These are phyloP conservation scores for Meleagris gallopavo DNA, from an alignment of 2,113 vertebrate genomes.

Conservation along the genomic window DNA sequence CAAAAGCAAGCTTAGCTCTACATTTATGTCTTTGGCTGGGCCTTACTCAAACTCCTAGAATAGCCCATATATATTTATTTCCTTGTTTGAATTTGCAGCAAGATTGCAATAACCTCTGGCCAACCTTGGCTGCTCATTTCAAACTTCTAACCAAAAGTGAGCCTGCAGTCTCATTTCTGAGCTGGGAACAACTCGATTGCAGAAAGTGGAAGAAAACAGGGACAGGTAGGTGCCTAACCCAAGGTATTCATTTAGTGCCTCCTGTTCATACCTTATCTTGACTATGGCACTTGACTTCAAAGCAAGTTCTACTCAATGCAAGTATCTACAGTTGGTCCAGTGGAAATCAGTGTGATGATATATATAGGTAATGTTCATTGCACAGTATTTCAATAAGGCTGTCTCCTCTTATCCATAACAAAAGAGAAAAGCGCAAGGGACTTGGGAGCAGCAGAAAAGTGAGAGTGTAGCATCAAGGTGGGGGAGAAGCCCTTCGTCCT, in stretches of 20 bases:
- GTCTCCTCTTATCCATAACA: not conserved
- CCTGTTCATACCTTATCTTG: not conserved
- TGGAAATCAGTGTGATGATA: not conserved
- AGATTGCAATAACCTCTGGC: not conserved
- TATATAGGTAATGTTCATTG: too few relatives aligned
- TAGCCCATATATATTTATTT: fast-evolving
- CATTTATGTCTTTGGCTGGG: not conserved
- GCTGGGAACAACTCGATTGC: not conserved
- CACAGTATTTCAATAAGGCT: not conserved
- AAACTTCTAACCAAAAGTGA: not conserved
- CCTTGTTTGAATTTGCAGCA: not conserved
- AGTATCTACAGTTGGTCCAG: not conserved
- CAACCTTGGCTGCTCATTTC: not conserved
- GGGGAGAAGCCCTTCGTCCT: not conserved
- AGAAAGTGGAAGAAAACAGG: not conserved
- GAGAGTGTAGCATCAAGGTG: not conserved
- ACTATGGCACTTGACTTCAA: not conserved
- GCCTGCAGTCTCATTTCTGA: not conserved
- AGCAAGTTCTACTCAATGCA: not conserved
- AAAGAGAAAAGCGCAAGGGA: not conserved
- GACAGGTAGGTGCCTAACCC: not conserved
- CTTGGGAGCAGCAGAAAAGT: not conserved
- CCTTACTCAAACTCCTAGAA: not conserved
- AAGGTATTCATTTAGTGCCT: not conserved
- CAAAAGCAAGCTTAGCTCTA: not conserved